Base-by-base conservation (phyloP, 2,113 vertebrate species). In the Corythoichthys intestinalis region DNA sequence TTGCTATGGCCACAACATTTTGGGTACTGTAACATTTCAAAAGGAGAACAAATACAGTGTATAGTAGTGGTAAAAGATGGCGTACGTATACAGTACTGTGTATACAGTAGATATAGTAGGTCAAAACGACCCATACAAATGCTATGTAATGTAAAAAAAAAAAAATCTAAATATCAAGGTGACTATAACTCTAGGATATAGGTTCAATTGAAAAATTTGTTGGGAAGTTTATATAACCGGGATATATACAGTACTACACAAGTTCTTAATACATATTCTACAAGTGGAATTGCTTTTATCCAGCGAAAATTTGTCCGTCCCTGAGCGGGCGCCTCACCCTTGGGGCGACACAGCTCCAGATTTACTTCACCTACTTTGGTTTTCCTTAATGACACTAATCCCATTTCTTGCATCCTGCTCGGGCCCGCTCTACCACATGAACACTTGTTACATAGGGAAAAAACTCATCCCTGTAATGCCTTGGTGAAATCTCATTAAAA, bases 401-500 rank as follows among this genome's bases (percentile, higher is more conserved):
- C 72, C 61, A 84, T 90, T 83, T 63, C 72, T 71, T 71, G 54
- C 66, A 58, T 78, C 53, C 39, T 68, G 64, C 76, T 59, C 75
- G 12, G 35, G 48, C 66, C 63, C 48, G 63, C 70, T 76, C 68
- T 1, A 15, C 67, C 75, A 80, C 73, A 70, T 56, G 79, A 41
- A 52, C 47, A 50, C 20, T 14, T 65, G 82, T 81, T 77, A 78
- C 82, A 70, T 78, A 8, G 81, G 85, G 78, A 69, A 75, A 78
- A 91, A 89, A 82, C 82, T 85, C 87, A 88, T 90, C 81, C 86
- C 78, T 88, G 84, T 89, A 90, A 91, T 91, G 89, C 87, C 77
- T 81, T 83, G 73, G 75, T 75, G 74, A 86, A 89, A 91, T 90
- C 85, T 71, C 81, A 90, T 91, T 88, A 89, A 88, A 88, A 87